These are phyloP conservation scores for Girardinichthys multiradiatus DNA, from an alignment of 2,113 vertebrate species.

Conservation along the genomic window DNA sequence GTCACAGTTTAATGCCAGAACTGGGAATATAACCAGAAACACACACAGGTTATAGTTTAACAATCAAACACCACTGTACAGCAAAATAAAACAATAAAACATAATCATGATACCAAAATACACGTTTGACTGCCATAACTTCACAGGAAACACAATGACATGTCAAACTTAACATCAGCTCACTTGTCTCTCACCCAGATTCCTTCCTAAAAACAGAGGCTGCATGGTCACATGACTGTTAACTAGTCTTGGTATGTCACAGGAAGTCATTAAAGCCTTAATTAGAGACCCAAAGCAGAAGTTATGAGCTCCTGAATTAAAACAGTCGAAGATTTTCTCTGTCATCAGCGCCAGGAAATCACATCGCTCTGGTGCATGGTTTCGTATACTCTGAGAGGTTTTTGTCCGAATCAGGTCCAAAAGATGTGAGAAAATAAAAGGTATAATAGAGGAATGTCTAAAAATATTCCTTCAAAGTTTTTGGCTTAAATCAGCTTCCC, in stretches of 20 bases:
- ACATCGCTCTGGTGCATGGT: conserved; percentile 8
- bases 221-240: conserved; percentile 32
- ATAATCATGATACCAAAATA: conserved; percentile 17
- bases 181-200: conserved; percentile 19
- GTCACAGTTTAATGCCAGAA: conserved; percentile 55
- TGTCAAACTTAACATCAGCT: conserved; percentile 32
- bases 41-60: conserved; percentile 8
- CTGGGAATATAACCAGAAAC: conserved; percentile 26
- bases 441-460: background rate
- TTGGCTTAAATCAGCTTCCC: too few relatives aligned
- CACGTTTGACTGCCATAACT: conserved; percentile 33
- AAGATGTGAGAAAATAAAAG: conserved; percentile 32
- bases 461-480: background rate
- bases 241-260: conserved; percentile 23
- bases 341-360: conserved; percentile 50
- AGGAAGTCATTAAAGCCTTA: conserved; percentile 53
- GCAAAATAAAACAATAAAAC: conserved; percentile 31
- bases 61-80: conserved; percentile 10
- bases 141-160: conserved; percentile 55
- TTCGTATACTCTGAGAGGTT: conserved; percentile 13
- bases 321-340: conserved; percentile 42
- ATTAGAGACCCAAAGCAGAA: conserved; percentile 46
- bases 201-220: conserved; percentile 45
- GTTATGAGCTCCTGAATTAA: conserved; percentile 10
- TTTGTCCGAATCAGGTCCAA: conserved; percentile 1